Percentiles rank a stretch among this genome's conserved stretches.
Conservation (phyloP, 2,797 vertebrate species). For the Enteromius argenteus region DNA sequence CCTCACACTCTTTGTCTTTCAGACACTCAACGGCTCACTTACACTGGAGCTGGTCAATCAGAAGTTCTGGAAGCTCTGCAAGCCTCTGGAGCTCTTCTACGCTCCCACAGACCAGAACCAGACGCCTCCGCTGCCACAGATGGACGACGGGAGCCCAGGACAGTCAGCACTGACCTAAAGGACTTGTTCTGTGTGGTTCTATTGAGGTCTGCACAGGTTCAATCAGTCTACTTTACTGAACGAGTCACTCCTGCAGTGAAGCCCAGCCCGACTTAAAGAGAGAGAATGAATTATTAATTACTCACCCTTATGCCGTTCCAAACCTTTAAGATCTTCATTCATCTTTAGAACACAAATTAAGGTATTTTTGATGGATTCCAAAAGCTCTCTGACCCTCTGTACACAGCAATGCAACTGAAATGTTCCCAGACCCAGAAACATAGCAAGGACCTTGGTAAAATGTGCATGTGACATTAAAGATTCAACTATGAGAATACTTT, state of each 20-base stretch:
- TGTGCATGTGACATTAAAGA: not conserved
- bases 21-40: slow-evolving; percentile 91
- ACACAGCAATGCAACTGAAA: not conserved
- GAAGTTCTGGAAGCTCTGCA: slow-evolving; percentile 91
- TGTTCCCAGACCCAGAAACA: not conserved
- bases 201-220: not conserved
- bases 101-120: slow-evolving; percentile 85
- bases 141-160: not conserved
- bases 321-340: not conserved
- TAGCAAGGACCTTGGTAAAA: not conserved
- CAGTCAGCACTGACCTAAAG: not conserved
- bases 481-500: not conserved
- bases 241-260: not conserved
- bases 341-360: not conserved
- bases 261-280: not conserved
- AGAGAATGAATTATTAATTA: not conserved
- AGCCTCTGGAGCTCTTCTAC: slow-evolving; percentile 90
- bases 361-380: not conserved
- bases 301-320: not conserved
- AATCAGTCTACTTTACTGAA: not conserved
- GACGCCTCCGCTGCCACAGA: not conserved
- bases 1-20: slow-evolving; percentile 3
- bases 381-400: not conserved
- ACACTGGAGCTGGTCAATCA: slow-evolving; percentile 91
- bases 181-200: not conserved